Evolutionary conservation across 2,797 vertebrate species (phyloP).

Genomic region (Salarias fasciatus): DNA sequence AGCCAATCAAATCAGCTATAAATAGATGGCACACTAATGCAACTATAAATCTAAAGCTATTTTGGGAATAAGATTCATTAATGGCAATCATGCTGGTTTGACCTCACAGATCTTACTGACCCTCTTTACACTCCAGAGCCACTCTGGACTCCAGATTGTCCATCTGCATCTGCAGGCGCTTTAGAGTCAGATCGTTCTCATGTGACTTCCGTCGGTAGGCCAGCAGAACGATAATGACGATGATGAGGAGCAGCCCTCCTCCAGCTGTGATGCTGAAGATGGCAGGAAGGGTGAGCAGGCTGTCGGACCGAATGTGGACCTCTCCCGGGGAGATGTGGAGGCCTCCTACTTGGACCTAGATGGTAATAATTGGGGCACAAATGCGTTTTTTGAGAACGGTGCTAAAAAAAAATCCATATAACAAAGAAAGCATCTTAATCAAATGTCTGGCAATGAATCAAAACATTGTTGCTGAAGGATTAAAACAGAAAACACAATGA

Average conservation of each 20-base stretch:
- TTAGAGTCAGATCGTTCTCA: constrained; percentile 95
- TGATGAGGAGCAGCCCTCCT: constrained; percentile 92
- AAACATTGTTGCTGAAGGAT: not conserved
- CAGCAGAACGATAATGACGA: constrained; percentile 93
- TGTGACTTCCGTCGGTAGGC: constrained; percentile 96
- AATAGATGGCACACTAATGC: constrained; percentile 20
- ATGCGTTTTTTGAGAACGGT: not conserved
- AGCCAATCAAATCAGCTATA: not conserved
- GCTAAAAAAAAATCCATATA: constrained; percentile 2
- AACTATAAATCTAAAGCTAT: not conserved
- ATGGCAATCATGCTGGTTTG: not conserved
- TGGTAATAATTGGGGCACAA: not conserved
- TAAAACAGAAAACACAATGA: constrained; percentile 8
- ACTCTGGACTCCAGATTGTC: constrained; percentile 97
- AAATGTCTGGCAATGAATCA: not conserved
- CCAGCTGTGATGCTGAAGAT: constrained; percentile 94
- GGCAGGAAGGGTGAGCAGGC: constrained; percentile 91
- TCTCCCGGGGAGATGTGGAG: constrained; percentile 92
- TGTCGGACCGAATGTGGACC: constrained; percentile 91
- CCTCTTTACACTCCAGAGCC: constrained; percentile 97
- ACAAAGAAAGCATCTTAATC: not conserved
- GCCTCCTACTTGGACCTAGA: constrained; percentile 92
- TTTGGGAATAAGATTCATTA: constrained; percentile 2
- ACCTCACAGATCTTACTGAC: constrained; percentile 75
- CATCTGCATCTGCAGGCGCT: constrained; percentile 98